Percentiles rank a stretch among this genome's conserved stretches.
These are phyloP conservation scores for Vespertilio murinus DNA, from an alignment of 2,797 vertebrate species.

Conservation along the genomic window DNA sequence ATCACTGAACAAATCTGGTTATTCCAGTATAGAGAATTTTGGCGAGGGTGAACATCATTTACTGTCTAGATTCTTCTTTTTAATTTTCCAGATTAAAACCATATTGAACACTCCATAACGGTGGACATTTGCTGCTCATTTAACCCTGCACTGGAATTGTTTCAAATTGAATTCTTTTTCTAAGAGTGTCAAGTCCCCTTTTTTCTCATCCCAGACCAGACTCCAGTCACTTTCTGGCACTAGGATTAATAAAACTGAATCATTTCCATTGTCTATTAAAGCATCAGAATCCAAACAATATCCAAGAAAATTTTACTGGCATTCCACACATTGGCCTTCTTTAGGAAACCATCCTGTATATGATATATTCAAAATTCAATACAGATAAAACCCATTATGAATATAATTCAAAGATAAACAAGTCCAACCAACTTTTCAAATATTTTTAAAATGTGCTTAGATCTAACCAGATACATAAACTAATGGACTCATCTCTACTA, in stretches of 20 bases:
- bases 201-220: not conserved
- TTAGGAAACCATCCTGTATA: not conserved
- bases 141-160: not conserved
- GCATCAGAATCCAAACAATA: not conserved
- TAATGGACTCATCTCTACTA: not conserved
- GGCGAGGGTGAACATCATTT: not conserved
- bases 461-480: not conserved
- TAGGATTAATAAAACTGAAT: not conserved
- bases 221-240: not conserved
- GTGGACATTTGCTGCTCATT: not conserved
- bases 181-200: not conserved
- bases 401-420: not conserved
- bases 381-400: not conserved
- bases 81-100: not conserved
- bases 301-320: not conserved
- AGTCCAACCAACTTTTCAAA: not conserved
- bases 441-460: not conserved
- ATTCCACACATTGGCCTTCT: not conserved
- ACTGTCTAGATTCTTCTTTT: not conserved
- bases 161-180: not conserved
- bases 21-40: not conserved
- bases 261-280: not conserved
- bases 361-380: not conserved
- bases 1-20: not conserved
- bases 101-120: not conserved